phyloP scores from a whole-genome alignment of 2,888 invertebrate genomes.

The Tenodera sinensis region DNA sequence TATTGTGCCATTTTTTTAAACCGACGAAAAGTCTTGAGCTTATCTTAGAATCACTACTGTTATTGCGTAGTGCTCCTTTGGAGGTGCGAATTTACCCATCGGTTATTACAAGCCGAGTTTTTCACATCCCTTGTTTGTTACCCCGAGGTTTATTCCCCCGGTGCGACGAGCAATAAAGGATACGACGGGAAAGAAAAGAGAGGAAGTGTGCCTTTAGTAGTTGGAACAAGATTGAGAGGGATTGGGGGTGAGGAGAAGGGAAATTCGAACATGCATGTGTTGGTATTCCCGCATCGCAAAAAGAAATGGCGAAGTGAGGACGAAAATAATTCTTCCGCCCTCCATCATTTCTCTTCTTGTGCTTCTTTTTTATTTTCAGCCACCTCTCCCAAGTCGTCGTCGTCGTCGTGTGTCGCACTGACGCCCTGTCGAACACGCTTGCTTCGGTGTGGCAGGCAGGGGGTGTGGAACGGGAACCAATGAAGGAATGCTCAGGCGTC shows the following conservation, averaged over 20 bases:
- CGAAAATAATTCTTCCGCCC: background rate
- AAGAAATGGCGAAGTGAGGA: background rate
- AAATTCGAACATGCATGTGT: background rate
- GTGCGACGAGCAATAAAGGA: background rate
- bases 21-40: background rate
- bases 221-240: background rate
- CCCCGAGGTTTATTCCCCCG: background rate
- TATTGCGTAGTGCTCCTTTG: background rate
- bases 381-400: background rate
- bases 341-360: background rate
- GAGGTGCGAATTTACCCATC: background rate
- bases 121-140: background rate
- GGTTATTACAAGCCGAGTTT: background rate
- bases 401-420: background rate
- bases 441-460: background rate
- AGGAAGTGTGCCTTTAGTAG: background rate
- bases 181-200: background rate
- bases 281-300: background rate
- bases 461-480: background rate
- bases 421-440: background rate
- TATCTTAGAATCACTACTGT: background rate
- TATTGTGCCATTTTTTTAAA: background rate
- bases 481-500: slow-evolving; percentile 8
- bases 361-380: background rate
- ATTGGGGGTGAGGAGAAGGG: background rate